A percentile compares a stretch with the other conserved stretches of the same genome.
Conservation (phyloP, 2,797 vertebrate species). For the Esox masquinongy region DNA sequence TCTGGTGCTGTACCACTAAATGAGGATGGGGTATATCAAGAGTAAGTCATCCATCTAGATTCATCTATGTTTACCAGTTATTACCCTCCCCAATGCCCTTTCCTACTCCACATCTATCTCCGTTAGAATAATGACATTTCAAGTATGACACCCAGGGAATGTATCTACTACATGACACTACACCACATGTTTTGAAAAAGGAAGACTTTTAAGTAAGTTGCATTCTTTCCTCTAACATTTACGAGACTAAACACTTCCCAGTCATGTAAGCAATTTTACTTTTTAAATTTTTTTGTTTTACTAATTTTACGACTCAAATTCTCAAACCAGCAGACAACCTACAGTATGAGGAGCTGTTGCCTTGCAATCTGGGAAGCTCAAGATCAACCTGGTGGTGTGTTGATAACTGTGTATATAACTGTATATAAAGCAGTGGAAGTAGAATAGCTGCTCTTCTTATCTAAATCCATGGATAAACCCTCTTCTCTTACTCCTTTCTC, state of each 20-base stretch:
- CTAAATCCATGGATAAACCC: not conserved
- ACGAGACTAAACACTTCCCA: not conserved
- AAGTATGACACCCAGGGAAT: not conserved
- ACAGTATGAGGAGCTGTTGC: not conserved
- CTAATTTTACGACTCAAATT: constrained; percentile 24
- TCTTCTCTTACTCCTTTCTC: not conserved
- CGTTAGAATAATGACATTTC: not conserved
- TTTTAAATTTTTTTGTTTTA: not conserved
- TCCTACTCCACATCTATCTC: not conserved
- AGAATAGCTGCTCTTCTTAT: not conserved
- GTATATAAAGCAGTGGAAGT: not conserved
- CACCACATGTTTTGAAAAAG: constrained; percentile 45
- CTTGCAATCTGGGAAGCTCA: not conserved
- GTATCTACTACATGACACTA: constrained; percentile 39
- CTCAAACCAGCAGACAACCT: constrained; percentile 7
- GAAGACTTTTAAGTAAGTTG: constrained; percentile 74
- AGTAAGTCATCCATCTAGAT: not conserved
- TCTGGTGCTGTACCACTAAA: not conserved
- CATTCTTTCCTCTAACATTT: constrained; percentile 46
- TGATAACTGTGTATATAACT: not conserved
- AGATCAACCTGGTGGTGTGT: not conserved
- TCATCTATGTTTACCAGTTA: not conserved
- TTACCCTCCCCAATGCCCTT: not conserved
- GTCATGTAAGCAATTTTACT: not conserved
- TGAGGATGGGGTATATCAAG: not conserved